A percentile compares a stretch with the other conserved stretches of the same genome.
Evolutionary conservation across 1,140 invertebrate genomes (phyloP).

Genomic region (Drosophila willistoni): DNA sequence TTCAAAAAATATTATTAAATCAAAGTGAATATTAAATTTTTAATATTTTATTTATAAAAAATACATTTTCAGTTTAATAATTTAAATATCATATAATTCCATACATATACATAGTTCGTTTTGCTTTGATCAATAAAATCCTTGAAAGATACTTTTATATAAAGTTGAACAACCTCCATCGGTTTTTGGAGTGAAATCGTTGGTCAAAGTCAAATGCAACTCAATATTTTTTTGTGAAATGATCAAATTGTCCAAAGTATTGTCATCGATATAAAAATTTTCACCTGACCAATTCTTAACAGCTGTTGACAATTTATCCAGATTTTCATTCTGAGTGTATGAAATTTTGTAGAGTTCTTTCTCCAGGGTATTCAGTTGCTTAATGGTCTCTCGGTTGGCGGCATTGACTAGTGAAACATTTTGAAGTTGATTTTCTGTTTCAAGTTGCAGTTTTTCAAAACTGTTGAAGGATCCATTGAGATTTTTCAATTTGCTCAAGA

Average conservation of each 20-base stretch:
- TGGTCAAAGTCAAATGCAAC: neutral
- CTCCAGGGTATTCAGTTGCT: neutral
- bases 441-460: neutral
- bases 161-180: neutral
- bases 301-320: neutral
- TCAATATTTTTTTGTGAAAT: slow-evolving; percentile 3
- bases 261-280: neutral
- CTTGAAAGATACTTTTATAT: neutral
- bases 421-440: neutral
- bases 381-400: neutral
- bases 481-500: neutral
- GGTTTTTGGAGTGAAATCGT: neutral
- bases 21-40: too few species aligned
- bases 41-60: too few species aligned
- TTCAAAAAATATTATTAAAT: too few species aligned
- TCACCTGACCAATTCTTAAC: neutral
- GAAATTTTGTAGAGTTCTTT: neutral
- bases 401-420: neutral
- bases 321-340: neutral
- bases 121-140: too few species aligned
- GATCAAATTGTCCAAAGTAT: neutral
- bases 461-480: neutral
- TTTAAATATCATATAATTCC: too few species aligned
- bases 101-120: too few species aligned
- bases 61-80: too few species aligned